phyloP scores from a whole-genome alignment of 1,140 invertebrate genomes.

The Drosophila lacteicornis region DNA sequence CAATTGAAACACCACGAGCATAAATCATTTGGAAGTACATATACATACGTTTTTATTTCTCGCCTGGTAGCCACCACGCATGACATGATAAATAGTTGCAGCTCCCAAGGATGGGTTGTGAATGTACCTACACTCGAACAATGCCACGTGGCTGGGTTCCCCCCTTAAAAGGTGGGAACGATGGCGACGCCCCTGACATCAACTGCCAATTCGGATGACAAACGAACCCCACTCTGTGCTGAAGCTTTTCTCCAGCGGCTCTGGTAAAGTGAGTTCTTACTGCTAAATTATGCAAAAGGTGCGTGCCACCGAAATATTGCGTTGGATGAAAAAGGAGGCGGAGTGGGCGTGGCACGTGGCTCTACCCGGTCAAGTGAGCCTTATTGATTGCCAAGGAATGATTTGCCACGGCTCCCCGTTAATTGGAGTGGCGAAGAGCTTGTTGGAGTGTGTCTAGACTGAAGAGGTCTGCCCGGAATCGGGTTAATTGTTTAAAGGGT shows the following conservation, averaged over 20 bases:
- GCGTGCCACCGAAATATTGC: constrained; percentile 32
- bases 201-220: constrained; percentile 58
- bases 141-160: constrained; percentile 58
- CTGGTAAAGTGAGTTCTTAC: constrained; percentile 56
- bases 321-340: neutral
- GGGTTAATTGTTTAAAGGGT: constrained; percentile 45
- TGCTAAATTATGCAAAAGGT: constrained; percentile 53
- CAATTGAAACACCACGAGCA: constrained; percentile 52
- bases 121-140: constrained; percentile 37
- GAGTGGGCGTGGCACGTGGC: constrained; percentile 4
- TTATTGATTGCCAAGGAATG: constrained; percentile 55
- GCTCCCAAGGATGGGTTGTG: constrained; percentile 28
- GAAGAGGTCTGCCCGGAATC: constrained; percentile 29
- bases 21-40: constrained; percentile 66
- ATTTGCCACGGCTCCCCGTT: constrained; percentile 42
- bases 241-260: constrained; percentile 22
- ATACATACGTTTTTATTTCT: constrained; percentile 8
- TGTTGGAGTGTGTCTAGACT: constrained; percentile 36
- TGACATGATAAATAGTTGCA: constrained; percentile 66
- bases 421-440: constrained; percentile 10
- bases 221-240: constrained; percentile 18
- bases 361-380: constrained; percentile 9
- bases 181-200: constrained; percentile 53
- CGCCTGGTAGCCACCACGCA: neutral
- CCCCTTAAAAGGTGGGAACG: constrained; percentile 9